Conservation (phyloP, 2,113 vertebrate species). For the human region DNA sequence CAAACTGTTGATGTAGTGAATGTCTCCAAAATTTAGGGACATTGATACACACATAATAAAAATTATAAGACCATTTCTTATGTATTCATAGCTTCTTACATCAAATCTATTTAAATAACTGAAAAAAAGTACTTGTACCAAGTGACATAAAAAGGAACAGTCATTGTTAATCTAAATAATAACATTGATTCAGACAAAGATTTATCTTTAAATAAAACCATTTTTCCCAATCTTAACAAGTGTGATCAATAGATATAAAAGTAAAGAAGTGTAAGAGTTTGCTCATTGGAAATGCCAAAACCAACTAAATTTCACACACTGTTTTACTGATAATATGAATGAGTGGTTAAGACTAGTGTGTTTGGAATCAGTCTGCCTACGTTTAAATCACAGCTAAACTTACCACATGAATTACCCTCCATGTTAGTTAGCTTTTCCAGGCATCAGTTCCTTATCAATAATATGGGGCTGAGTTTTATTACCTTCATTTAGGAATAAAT, state of each 20-base stretch:
- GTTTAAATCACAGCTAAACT: background rate
- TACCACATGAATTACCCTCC: background rate
- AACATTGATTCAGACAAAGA: background rate
- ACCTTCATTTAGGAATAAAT: background rate
- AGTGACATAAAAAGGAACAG: background rate
- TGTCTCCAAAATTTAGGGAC: background rate
- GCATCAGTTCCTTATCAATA: background rate
- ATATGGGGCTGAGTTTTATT: background rate
- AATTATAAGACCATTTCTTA: background rate
- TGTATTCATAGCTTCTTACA: background rate
- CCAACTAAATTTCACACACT: background rate
- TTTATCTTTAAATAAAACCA: background rate
- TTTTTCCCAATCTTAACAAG: background rate
- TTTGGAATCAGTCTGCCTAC: background rate
- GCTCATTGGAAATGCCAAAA: background rate
- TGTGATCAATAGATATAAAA: background rate
- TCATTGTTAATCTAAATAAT: background rate
- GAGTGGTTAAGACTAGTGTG: fast-evolving
- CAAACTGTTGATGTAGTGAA: background rate
- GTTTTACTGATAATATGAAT: background rate
- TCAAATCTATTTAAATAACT: background rate
- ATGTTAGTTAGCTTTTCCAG: background rate
- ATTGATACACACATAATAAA: background rate
- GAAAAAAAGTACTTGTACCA: background rate
- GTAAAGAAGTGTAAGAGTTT: background rate